These are phyloP conservation scores for Phaedon cochleariae DNA, from an alignment of 2,888 invertebrate genomes.

Conservation along the genomic window DNA sequence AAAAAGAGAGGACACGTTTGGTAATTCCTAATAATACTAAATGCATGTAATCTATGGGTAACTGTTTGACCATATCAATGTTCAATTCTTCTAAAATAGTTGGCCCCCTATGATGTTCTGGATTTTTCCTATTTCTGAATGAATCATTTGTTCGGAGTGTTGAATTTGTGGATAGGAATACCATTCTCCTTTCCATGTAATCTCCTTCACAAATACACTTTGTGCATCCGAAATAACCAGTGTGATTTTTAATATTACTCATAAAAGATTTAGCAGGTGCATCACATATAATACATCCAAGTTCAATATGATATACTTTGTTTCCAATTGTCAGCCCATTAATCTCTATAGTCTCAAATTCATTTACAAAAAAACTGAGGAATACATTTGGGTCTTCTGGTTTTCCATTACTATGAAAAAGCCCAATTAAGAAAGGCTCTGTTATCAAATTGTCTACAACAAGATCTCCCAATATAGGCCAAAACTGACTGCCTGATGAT, in stretches of 20 bases:
- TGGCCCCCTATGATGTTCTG: constrained; percentile 2
- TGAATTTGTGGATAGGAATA: not conserved
- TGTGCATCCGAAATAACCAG: no score
- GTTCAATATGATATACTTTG: not conserved
- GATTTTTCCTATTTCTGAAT: not conserved
- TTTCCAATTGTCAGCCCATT: not conserved
- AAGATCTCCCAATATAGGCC: not conserved
- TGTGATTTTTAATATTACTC: not conserved
- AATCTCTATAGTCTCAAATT: not conserved
- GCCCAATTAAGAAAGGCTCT: no score
- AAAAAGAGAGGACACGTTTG: constrained; percentile 4
- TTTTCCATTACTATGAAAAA: not conserved
- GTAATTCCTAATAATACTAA: constrained; percentile 8
- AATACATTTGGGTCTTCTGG: not conserved
- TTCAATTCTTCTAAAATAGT: no score
- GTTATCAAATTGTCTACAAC: not conserved
- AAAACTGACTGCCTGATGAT: no score
- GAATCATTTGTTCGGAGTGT: not conserved
- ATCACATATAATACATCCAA: not conserved
- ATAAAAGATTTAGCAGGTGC: not conserved
- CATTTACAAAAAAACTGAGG: not conserved
- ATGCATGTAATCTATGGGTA: no score
- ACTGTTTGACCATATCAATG: no score
- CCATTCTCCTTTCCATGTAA: not conserved
- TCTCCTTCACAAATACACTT: constrained; percentile 1